Base-by-base conservation (phyloP, 2,797 vertebrate genomes). In the Merluccius polli region DNA sequence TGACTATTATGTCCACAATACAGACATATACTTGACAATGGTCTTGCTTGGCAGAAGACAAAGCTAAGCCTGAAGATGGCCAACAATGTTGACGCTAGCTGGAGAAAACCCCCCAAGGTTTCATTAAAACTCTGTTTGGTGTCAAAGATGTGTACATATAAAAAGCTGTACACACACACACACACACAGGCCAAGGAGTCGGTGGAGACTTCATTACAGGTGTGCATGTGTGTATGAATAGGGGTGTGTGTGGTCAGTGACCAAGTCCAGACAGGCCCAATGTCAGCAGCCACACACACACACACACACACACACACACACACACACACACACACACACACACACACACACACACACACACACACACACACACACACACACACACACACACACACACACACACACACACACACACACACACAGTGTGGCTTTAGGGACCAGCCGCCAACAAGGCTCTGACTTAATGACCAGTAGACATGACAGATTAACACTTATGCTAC, bases 181-280 rank as follows among this genome's bases (percentile, higher is more conserved):
- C 68, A 72, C 33, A 65, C 73, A 74, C 73, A 29, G 11, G 11
- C 27, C 63, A 65, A 65, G 24, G 63, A 65, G 77, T 84, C 75
- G 75, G 80, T 78, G 79, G 79, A 81, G 81, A 79, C 82, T 71
- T 74, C 73, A 81, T 75, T 77, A 38, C 63, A 71, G 65, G 78
- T 82, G 78, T 75, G 77, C 74, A 33, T 75, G 76, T 78, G 80
- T 68, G 70, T 75, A 69, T 76, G 73, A 68, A 71, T 72, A 33
- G 52, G 48, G 52, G 71, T 73, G 72, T 73, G 48, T 59, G 31
- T 67, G 73, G 52, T 65, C 72, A 73, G n/a, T 41, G 27, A 30
- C 21, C 70, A 0, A 74, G 82, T 80, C 73, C 71, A 77, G 78
- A 73, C 84, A 78, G 8, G 81, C 74, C 77, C 6, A 68, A 65